Evolutionary conservation across 2,888 invertebrate species (phyloP), one percentile per base, ranked within the genome.

Genomic region (Stomorhina lunata): DNA sequence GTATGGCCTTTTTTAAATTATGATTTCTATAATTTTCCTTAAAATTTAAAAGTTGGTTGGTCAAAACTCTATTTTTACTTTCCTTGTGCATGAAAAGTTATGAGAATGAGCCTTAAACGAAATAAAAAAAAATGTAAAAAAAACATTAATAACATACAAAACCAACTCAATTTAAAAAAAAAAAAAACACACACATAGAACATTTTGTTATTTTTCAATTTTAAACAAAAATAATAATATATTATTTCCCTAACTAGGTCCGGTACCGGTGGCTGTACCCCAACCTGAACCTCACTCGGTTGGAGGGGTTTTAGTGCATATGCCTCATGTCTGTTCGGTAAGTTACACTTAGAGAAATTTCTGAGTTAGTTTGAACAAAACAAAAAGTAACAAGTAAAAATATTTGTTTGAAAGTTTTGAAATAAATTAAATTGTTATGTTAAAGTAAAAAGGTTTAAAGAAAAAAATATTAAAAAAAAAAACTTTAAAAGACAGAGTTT

Each of bases 251-350:
- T n/a, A 76, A 61, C 1, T 86, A 91, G 91, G 91, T 87, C 91
- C 92, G 65, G 88, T 91, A 73, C 94, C 94, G 10, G 91, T 91
- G 68, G 91, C 91, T 43, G 91, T 91, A 37, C 94, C 93, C 59
- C 93, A 94, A 86, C 93, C 95, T 61, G 96, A 96, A 90, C 93
- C 94, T 82, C 94, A 94, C 92, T 95, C 94, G 29, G 95, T 97
- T 77, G 96, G 96, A 84, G 96, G 96, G 72, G 96, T 97, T 84
- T 93, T 97, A 88, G 97, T 96, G 86, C 96, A 97, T 90, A 97
- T 97, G 97, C 97, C 97, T 85, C 96, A 97, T 93, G 97, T 97
- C 92, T 93, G 95, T 94, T 93, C 93, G 92, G 93, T 91, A 91
- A 91, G 92, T 90, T 81, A 63, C 48, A 89, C 87, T 55, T 12